A percentile compares a stretch with the other conserved stretches of the same genome.
Evolutionary conservation across 2,888 invertebrate species (phyloP).

Genomic region (Oxycera nigricornis): DNA sequence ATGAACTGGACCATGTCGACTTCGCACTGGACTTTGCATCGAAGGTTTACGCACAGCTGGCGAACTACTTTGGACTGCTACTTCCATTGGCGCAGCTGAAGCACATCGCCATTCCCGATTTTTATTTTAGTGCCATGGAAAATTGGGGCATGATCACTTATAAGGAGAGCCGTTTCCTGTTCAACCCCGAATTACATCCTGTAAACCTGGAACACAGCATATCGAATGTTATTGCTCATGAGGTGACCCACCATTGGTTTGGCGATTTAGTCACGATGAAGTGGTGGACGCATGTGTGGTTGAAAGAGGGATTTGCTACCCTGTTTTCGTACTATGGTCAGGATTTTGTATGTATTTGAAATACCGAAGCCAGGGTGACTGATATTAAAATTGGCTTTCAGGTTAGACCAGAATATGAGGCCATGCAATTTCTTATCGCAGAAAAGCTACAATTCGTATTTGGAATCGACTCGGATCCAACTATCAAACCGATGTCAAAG

Average conservation of each 20-base stretch:
- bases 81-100: constrained; percentile 49
- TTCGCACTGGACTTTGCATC: constrained; percentile 61
- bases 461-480: constrained; percentile 64
- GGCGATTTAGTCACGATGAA: constrained; percentile 71
- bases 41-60: constrained; percentile 19
- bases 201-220: constrained; percentile 20
- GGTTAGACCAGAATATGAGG: constrained; percentile 69
- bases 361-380: too few species aligned
- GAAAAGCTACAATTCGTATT: constrained; percentile 64
- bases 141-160: constrained; percentile 76
- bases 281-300: constrained; percentile 73
- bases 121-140: constrained; percentile 79
- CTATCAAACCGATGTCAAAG: constrained; percentile 81
- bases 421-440: constrained; percentile 75
- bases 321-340: constrained; percentile 55
- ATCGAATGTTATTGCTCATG: constrained; percentile 60
- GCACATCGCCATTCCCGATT: constrained; percentile 69
- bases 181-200: constrained; percentile 4
- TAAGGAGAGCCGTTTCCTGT: constrained; percentile 58
- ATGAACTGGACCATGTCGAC: constrained; percentile 65
- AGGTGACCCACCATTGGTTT: constrained; percentile 75
- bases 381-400: constrained; percentile 49
- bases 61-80: constrained; percentile 32
- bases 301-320: constrained; percentile 73
- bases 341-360: constrained; percentile 32